Base-by-base conservation (phyloP, 1,140 invertebrate genomes). In the Lordiphosa mommai region DNA sequence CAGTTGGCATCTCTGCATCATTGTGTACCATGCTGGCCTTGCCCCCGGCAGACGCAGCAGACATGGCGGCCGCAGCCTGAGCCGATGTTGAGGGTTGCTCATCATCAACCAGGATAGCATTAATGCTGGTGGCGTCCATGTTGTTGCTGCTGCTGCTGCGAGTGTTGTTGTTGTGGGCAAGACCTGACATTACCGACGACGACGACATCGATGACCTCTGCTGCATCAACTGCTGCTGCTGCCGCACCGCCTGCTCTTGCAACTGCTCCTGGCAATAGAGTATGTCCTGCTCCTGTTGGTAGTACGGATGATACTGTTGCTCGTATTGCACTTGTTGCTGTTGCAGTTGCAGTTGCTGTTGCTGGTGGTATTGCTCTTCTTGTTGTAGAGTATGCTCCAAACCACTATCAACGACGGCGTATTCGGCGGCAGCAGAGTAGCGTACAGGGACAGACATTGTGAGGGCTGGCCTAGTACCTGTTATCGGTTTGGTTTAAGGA, bases 391-490 rank as follows among this genome's bases (percentile, higher is more conserved):
- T 66, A 76, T 77, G 73, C 69, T 76, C 70, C 72, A 85, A 85
- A 84, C 82, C 86, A 87, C 79, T 82, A 72, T 88, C 86, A 85
- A 82, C 82, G 82, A 79, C 80, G 86, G 71, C 82, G 86, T 85
- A 88, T 86, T 88, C 84, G 82, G 82, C 86, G 77, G 87, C 85
- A 86, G 87, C 87, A 88, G 87, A 88, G 87, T 88, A 88, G 87
- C 86, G 86, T 88, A 88, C 87, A 88, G 87, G 87, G 87, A 88
- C 87, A 88, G 87, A 88, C 87, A 88, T 88, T 88, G 86, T 88
- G 82, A 88, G 87, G 87, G 87, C 87, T 88, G 87, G 87, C 87
- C 87, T 88, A 88, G 87, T 88, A 88, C 87, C 87, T 88, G 76
- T 69, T 49, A 43, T 71, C 34, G 64, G 53, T 51, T 55, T 64